A percentile compares a stretch with the other conserved stretches of the same genome.
Conservation (phyloP, 2,888 invertebrate genomes). For the Sesia bembeciformis region DNA sequence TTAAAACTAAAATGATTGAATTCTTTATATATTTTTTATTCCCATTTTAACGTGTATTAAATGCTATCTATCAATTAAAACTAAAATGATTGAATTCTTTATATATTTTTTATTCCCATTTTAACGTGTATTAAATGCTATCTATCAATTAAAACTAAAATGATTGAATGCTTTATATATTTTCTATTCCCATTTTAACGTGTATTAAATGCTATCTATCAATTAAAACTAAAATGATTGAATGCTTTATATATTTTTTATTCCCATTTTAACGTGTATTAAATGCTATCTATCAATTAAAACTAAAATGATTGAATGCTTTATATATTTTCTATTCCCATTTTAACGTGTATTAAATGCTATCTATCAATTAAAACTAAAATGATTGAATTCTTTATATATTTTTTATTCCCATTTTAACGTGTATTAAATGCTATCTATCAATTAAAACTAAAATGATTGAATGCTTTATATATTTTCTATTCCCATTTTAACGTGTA, state of each 20-base stretch:
- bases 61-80: constrained; percentile 1
- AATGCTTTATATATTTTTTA: too few relatives aligned
- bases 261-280: too few relatives aligned
- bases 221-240: constrained; percentile 1
- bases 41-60: too few relatives aligned
- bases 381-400: background rate
- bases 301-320: background rate
- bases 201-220: constrained; percentile 8
- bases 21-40: too few relatives aligned
- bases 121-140: constrained; percentile 8
- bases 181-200: too few relatives aligned
- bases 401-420: too few relatives aligned
- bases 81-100: background rate
- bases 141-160: constrained; percentile 2
- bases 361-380: constrained; percentile 1
- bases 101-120: too few relatives aligned
- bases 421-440: constrained; percentile 7
- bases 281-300: constrained; percentile 1
- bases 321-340: too few relatives aligned
- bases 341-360: constrained; percentile 9
- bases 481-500: too few relatives aligned
- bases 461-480: too few relatives aligned
- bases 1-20: constrained; percentile 1
- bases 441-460: constrained; percentile 1
- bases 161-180: background rate